phyloP scores from a whole-genome alignment of 2,113 vertebrate genomes.

The Thymallus thymallus region DNA sequence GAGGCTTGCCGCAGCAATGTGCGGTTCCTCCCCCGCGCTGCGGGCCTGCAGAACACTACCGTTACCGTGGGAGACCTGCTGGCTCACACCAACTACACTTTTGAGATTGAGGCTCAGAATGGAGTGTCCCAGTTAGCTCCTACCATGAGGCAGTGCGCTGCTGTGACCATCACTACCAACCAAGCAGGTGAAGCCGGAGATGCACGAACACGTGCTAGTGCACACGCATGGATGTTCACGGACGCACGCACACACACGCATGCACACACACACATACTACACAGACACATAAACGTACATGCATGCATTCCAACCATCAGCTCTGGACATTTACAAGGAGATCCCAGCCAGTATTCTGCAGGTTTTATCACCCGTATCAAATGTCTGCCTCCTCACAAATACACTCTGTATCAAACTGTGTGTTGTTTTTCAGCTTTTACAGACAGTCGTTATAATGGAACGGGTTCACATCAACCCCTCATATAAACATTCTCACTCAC shows the following conservation, averaged over 20 bases:
- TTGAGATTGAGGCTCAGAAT: slow-evolving; percentile 91
- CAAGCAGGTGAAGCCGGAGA: slow-evolving; percentile 86
- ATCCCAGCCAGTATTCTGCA: slow-evolving; percentile 43
- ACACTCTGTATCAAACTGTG: neutral
- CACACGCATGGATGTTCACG: neutral
- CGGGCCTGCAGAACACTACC: slow-evolving; percentile 87
- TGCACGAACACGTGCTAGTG: slow-evolving; percentile 52
- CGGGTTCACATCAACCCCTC: neutral
- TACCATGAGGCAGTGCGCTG: slow-evolving; percentile 82
- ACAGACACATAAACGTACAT: slow-evolving; percentile 13
- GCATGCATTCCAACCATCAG: slow-evolving; percentile 43
- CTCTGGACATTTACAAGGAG: slow-evolving; percentile 57
- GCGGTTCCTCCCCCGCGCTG: slow-evolving; percentile 87
- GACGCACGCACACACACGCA: no score
- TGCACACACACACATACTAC: no score
- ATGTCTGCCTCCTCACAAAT: slow-evolving; percentile 32
- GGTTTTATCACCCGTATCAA: slow-evolving; percentile 57
- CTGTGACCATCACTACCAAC: slow-evolving; percentile 96
- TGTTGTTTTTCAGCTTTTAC: neutral
- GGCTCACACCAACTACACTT: slow-evolving; percentile 98
- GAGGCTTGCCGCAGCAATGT: slow-evolving; percentile 87
- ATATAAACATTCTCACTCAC: slow-evolving; percentile 40
- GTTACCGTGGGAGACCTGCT: slow-evolving; percentile 92
- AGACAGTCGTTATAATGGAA: neutral
- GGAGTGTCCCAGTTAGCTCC: slow-evolving; percentile 86